phyloP scores from a whole-genome alignment of 2,888 invertebrate species.

The Dynastes maya region DNA sequence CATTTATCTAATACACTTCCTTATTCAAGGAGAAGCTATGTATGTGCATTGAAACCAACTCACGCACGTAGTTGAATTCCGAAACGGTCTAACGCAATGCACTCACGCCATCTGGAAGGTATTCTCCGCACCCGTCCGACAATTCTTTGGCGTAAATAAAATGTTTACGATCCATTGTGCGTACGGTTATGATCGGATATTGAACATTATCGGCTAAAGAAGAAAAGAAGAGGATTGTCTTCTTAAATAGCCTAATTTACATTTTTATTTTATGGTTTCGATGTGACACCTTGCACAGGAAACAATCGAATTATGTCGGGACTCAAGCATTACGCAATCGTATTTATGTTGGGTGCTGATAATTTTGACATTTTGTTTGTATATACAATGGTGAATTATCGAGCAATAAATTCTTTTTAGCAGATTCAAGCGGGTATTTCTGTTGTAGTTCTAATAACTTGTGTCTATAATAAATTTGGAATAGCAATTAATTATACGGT shows the following conservation, averaged over 20 bases:
- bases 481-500: too few species aligned
- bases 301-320: conserved; percentile 20
- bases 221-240: background rate
- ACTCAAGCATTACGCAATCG: background rate
- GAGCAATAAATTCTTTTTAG: too few species aligned
- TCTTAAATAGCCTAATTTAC: conserved; percentile 18
- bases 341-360: conserved; percentile 3
- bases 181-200: conserved; percentile 15
- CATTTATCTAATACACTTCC: background rate
- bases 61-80: conserved; percentile 30
- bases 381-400: too few species aligned
- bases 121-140: conserved; percentile 27
- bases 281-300: background rate
- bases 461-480: too few species aligned
- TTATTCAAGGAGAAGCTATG: background rate
- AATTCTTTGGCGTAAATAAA: conserved; percentile 26
- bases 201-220: background rate
- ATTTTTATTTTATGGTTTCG: conserved; percentile 23
- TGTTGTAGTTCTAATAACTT: too few species aligned
- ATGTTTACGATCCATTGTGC: conserved; percentile 40
- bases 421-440: too few species aligned
- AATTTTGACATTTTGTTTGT: background rate
- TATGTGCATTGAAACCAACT: conserved; percentile 18
- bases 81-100: background rate
- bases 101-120: conserved; percentile 24